Conservation (phyloP, 2,888 invertebrate genomes). For the Tinea trinotella region DNA sequence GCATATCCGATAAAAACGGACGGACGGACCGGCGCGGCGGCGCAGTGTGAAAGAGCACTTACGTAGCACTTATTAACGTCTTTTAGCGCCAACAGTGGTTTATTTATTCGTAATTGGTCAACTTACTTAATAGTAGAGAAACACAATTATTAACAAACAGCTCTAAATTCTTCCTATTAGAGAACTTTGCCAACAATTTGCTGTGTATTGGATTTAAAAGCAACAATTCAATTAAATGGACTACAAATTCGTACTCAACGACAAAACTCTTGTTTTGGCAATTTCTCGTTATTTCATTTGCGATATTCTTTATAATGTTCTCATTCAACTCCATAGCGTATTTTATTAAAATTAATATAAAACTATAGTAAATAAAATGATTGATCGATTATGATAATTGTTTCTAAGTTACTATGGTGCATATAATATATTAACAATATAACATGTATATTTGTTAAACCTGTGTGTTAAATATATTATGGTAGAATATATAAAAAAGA, state of each 20-base stretch:
- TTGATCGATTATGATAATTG: neutral
- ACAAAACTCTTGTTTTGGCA: slow-evolving; percentile 51
- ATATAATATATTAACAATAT: too few species aligned
- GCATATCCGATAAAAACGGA: too few species aligned
- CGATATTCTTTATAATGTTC: slow-evolving; percentile 70
- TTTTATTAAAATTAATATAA: neutral
- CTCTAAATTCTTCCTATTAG: slow-evolving; percentile 62
- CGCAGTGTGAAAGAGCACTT: too few species aligned
- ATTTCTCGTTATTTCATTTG: slow-evolving; percentile 70
- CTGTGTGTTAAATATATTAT: too few species aligned
- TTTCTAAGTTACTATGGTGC: neutral
- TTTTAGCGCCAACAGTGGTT: too few species aligned
- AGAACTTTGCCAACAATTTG: slow-evolving; percentile 53
- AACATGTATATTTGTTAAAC: too few species aligned
- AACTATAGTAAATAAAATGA: neutral
- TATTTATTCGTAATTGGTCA: too few species aligned
- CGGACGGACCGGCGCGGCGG: too few species aligned
- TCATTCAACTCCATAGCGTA: slow-evolving; percentile 37
- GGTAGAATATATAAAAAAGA: too few species aligned
- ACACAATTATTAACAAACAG: slow-evolving; percentile 68
- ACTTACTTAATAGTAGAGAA: slow-evolving; percentile 55
- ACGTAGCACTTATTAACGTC: too few species aligned
- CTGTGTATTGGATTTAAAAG: slow-evolving; percentile 71
- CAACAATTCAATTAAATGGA: slow-evolving; percentile 66
- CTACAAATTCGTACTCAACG: slow-evolving; percentile 63